Base-by-base conservation (phyloP, 2,797 vertebrate genomes). In the Sebastolobus altivelis region DNA sequence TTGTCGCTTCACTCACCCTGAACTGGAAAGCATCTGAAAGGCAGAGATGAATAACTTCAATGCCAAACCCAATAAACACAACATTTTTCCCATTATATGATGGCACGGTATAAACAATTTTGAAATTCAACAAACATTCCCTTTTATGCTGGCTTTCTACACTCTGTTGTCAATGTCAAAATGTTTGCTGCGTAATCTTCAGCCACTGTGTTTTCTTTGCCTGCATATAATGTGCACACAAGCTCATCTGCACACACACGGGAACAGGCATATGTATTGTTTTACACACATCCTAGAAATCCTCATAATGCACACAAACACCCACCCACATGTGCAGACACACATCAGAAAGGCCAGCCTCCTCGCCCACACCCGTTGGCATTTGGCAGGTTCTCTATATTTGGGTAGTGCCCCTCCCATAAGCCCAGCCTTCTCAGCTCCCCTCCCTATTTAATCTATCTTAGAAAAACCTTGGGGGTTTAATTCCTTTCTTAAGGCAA, bases 401-500 rank as follows among this genome's bases (percentile, higher is more conserved):
- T 94, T 93, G 87, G 86, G 86, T 83, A 75, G 69, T 6, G 72
- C 80, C 85, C 88, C 88, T 87, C 86, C 86, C 83, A 69, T 60
- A 82, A 87, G 77, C 85, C 73, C 68, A 59, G 85, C 82, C 77
- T 77, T 67, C 83, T 81, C 78, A 75, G 77, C 87, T 78, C 79
- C 79, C 71, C 88, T 71, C 81, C 81, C 85, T 86, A 80, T 92
- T 94, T 94, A 93, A 94, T 94, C 88, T 90, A 89, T 94, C 86
- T 92, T 81, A 87, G 88, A 94, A 87, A 88, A 88, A 93, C 90
- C 91, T 92, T 78, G 22, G 71, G 90, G 90, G 90, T 91, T 93
- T 94, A 91, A 94, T 95, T 94, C 89, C 82, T 90, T 83, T 92
- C 92, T 90, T 75, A 70, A 90, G 84, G 89, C 91, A 91, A 93